Evolutionary conservation across 2,888 invertebrate genomes (phyloP), one percentile per base, ranked within the genome.

Genomic region (Cylindroiulus punctatus): DNA sequence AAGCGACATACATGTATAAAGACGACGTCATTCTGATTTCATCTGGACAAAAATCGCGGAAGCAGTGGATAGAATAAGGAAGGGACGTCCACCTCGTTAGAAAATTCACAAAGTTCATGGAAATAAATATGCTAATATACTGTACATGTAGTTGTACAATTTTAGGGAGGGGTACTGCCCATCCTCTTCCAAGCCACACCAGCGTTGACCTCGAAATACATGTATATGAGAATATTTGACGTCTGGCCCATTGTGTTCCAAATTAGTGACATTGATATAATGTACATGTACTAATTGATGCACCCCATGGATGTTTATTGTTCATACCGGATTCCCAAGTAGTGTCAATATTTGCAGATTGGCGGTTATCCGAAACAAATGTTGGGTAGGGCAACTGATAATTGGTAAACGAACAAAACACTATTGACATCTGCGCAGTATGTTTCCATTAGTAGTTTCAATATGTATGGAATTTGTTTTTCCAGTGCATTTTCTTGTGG

Each of bases 211-310:
- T 57, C 57, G 57, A 57, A 57, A 57, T 57, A 8, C 7, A n/a
- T n/a, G n/a, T n/a, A n/a, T n/a, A n/a, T n/a, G 36, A 36, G 36
- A 36, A 7, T 36, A 36, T 36, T 36, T 36, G 36, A 36, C 57
- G 57, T 57, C 57, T 57, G n/a, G n/a, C n/a, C 57, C 57, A 57
- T 57, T 57, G 57, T 57, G 57, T 57, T 57, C 57, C 22, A 57
- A 57, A 22, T 22, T n/a, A 5, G 17, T 57, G 57, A 57, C 57
- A 57, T 57, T 8, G 57, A 5, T 36, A 36, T 36, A n/a, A n/a
- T n/a, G n/a, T n/a, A n/a, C n/a, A n/a, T 52, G 52, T 52, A 57
- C n/a, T 57, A 57, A 57, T 19, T n/a, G 19, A 22, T 57, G 19
- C 22, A n/a, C 19, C 5, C n/a, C 22, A n/a, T 57, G 57, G 2